Evolutionary conservation across 2,113 vertebrate species (phyloP).

Genomic region (Bungarus multicinctus): DNA sequence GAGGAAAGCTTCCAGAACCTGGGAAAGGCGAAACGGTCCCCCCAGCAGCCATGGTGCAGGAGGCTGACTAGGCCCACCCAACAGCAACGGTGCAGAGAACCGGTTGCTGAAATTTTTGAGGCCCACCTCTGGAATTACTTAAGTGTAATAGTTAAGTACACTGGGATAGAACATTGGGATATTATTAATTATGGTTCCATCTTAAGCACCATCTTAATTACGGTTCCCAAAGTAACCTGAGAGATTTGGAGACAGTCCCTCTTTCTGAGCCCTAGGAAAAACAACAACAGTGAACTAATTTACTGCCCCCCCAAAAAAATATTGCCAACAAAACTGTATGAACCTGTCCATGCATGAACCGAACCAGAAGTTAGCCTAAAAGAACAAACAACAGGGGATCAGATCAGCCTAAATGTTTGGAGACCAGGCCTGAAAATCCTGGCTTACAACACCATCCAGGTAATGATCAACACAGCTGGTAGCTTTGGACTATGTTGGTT

Average conservation of each 20-base stretch:
- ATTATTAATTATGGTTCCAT: background rate
- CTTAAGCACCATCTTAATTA: background rate
- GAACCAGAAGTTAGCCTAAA: background rate
- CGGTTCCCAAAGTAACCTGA: background rate
- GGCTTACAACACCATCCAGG: background rate
- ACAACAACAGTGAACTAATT: background rate
- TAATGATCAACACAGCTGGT: background rate
- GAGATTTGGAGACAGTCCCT: background rate
- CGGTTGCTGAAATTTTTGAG: too few species aligned
- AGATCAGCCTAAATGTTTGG: background rate
- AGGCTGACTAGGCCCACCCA: too few species aligned
- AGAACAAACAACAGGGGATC: background rate
- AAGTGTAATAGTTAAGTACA: background rate
- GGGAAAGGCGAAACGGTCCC: too few species aligned
- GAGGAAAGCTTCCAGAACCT: too few species aligned
- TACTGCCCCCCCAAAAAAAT: too few species aligned
- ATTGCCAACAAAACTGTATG: background rate
- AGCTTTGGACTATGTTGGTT: background rate
- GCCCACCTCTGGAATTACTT: background rate
- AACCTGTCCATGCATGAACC: background rate
- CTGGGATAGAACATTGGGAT: background rate
- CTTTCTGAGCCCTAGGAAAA: background rate
- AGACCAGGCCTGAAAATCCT: background rate
- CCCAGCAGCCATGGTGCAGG: too few species aligned
- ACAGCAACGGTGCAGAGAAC: too few species aligned